phyloP scores from a whole-genome alignment of 2,113 vertebrate species.

The Xenus cinereus region DNA sequence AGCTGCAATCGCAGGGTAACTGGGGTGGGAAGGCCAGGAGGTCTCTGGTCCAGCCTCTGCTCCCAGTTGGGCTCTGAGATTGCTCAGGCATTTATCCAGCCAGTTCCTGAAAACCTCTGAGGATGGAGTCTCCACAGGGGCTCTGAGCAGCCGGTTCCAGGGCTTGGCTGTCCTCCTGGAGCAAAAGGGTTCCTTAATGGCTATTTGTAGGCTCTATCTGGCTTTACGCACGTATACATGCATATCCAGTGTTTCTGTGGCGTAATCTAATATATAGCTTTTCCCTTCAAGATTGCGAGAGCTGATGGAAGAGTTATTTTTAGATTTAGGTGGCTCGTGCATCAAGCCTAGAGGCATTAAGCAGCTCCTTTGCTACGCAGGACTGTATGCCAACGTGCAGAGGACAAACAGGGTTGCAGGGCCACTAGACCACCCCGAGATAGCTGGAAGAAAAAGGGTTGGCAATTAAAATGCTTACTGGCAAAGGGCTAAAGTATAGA shows the following conservation, averaged over 20 bases:
- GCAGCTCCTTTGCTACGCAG: not conserved
- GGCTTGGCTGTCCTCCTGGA: not conserved
- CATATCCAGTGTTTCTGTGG: rapidly evolving
- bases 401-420: not conserved
- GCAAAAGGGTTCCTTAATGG: not conserved
- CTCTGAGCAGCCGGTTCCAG: not conserved
- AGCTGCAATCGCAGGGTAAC: not conserved
- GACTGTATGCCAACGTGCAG: not conserved
- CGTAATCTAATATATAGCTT: rapidly evolving
- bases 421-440: not conserved
- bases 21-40: not conserved
- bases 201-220: rapidly evolving
- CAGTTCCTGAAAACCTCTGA: not conserved
- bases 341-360: not conserved
- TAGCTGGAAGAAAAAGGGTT: not conserved
- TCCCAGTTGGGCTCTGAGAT: not conserved
- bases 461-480: not conserved
- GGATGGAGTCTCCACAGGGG: not conserved
- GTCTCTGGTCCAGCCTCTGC: not conserved
- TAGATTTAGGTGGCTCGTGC: not conserved
- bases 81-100: not conserved
- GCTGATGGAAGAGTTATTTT: not conserved
- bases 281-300: not conserved
- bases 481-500: not conserved
- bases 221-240: not conserved